Evolutionary conservation across 2,888 invertebrate genomes (phyloP).

Genomic region (Omphaloscelis lunosa): DNA sequence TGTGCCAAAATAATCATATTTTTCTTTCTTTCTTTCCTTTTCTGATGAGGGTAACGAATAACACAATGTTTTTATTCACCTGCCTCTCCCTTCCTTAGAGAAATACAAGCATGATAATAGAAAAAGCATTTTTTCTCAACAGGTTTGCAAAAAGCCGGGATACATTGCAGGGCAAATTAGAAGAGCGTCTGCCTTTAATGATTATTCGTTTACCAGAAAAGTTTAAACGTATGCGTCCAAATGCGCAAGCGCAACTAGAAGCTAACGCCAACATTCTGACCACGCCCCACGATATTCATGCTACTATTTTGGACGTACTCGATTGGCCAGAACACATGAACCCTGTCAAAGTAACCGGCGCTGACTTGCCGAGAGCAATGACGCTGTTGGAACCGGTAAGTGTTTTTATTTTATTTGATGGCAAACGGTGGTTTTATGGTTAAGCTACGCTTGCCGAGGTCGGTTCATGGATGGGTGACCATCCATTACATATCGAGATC

Average conservation of each 20-base stretch:
- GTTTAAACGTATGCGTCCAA: constrained; percentile 91
- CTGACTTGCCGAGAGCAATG: constrained; percentile 90
- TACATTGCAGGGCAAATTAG: constrained; percentile 97
- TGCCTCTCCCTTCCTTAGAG: background rate
- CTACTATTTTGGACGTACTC: constrained; percentile 92
- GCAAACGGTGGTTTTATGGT: background rate
- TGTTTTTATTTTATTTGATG: background rate
- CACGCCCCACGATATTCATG: constrained; percentile 97
- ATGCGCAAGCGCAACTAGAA: constrained; percentile 91
- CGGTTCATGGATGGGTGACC: background rate
- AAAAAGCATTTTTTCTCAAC: background rate
- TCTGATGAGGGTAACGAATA: no score
- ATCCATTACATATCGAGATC: background rate
- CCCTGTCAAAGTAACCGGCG: constrained; percentile 83
- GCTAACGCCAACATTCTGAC: constrained; percentile 93
- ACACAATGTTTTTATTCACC: background rate
- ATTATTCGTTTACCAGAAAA: constrained; percentile 94
- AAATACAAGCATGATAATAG: background rate
- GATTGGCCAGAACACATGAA: constrained; percentile 83
- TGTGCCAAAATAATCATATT: no score
- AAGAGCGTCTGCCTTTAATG: constrained; percentile 97
- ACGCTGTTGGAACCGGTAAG: constrained; percentile 92
- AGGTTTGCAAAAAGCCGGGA: constrained; percentile 95
- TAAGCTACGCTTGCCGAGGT: background rate
- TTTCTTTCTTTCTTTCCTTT: no score